phyloP scores from a whole-genome alignment of 2,797 vertebrate species.

The Strix occidentalis region DNA sequence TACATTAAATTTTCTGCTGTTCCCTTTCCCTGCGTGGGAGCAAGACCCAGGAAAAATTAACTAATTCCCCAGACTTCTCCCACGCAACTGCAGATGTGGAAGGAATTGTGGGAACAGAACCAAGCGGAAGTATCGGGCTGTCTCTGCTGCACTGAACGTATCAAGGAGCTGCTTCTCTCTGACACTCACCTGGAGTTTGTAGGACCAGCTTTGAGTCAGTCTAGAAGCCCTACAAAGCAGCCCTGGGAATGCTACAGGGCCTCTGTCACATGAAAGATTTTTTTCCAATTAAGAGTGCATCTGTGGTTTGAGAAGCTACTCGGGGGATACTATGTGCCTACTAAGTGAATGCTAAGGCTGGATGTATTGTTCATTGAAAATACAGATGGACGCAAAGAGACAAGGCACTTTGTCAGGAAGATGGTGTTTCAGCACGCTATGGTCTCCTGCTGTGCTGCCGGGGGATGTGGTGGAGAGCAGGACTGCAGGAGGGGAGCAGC shows the following conservation, averaged over 20 bases:
- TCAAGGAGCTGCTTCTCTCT: not conserved
- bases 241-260: not conserved
- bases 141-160: fast-evolving
- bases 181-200: not conserved
- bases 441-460: too few species aligned
- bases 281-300: not conserved
- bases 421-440: not conserved
- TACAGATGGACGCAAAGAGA: not conserved
- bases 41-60: not conserved
- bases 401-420: not conserved
- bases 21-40: not conserved
- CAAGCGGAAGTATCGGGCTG: fast-evolving
- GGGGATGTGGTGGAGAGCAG: fast-evolving
- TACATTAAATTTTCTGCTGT: not conserved
- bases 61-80: not conserved
- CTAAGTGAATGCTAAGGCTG: not conserved
- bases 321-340: fast-evolving
- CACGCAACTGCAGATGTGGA: fast-evolving
- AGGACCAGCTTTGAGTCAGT: not conserved
- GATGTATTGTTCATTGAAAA: not conserved
- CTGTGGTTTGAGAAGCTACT: not conserved
- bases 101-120: not conserved
- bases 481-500: not conserved
- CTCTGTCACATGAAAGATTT: not conserved
- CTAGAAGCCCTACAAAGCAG: not conserved